Percentiles rank a stretch among this genome's conserved stretches.
Conservation (phyloP, 2,797 vertebrate species). For the Bradypodion pumilum region DNA sequence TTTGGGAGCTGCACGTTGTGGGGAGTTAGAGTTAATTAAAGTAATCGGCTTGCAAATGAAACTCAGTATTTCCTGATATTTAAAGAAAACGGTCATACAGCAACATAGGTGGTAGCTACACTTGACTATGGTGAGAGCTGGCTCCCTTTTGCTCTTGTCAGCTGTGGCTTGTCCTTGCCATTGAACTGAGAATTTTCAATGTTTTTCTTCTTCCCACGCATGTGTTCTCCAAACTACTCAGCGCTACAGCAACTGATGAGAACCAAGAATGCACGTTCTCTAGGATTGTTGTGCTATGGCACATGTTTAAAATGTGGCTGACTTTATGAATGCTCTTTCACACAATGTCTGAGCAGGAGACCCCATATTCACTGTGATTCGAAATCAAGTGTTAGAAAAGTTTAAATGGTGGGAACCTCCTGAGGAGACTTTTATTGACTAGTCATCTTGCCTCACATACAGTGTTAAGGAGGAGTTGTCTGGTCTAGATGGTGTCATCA, state of each 20-base stretch:
- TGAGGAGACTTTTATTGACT: neutral
- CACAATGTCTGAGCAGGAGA: neutral
- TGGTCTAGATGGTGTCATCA: neutral
- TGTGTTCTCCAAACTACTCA: neutral
- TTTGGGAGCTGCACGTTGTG: slow-evolving; percentile 71
- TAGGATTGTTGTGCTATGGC: no score
- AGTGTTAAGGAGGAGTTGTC: neutral
- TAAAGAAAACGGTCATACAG: slow-evolving; percentile 72
- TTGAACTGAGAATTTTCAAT: neutral
- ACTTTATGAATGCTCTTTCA: neutral
- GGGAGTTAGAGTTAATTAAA: slow-evolving; percentile 86
- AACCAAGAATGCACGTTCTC: no score
- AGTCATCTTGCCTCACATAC: neutral
- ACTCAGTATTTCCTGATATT: slow-evolving; percentile 75
- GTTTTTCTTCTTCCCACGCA: neutral
- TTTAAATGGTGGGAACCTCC: neutral
- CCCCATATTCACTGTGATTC: neutral
- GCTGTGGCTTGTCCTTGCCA: neutral
- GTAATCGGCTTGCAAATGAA: slow-evolving; percentile 88
- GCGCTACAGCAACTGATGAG: neutral
- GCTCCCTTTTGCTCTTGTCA: no score
- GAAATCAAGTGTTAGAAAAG: neutral
- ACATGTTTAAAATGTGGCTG: neutral
- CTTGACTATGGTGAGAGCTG: neutral
- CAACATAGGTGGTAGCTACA: slow-evolving; percentile 62